These are phyloP conservation scores for Ormyrus nitidulus DNA, from an alignment of 2,888 invertebrate species.

Conservation along the genomic window DNA sequence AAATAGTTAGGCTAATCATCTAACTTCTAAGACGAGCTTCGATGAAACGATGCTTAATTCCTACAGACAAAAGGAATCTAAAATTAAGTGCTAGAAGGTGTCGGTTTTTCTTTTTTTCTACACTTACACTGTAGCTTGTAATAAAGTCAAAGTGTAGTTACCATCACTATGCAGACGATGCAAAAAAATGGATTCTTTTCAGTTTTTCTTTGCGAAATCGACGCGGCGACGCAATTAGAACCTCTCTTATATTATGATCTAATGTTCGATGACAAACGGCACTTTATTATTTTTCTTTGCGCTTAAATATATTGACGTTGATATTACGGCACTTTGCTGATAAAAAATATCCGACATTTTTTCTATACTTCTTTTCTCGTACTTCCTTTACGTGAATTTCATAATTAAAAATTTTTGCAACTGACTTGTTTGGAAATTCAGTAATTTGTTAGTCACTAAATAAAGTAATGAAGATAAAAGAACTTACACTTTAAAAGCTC, in stretches of 20 bases:
- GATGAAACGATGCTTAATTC: conserved; percentile 44
- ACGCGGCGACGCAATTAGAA: conserved; percentile 40
- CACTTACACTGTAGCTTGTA: conserved; percentile 33
- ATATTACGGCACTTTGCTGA: conserved; percentile 52
- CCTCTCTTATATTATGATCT: conserved; percentile 5
- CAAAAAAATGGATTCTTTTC: conserved; percentile 34
- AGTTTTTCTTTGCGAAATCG: conserved; percentile 39
- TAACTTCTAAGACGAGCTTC: conserved; percentile 58
- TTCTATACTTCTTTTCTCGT: not conserved
- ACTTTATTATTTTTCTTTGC: conserved; percentile 39
- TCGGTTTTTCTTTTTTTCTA: conserved; percentile 11
- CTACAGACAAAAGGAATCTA: conserved; percentile 28
- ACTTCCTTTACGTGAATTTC: not conserved
- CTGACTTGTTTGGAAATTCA: too few relatives aligned
- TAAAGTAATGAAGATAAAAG: too few relatives aligned
- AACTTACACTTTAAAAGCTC: too few relatives aligned
- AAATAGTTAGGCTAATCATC: conserved; percentile 57
- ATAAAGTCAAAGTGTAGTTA: conserved; percentile 29
- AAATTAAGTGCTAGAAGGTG: conserved; percentile 26
- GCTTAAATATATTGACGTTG: conserved; percentile 52
- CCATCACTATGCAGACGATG: conserved; percentile 3
- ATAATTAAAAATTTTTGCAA: not conserved
- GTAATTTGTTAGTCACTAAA: too few relatives aligned
- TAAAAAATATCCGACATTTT: conserved; percentile 34
- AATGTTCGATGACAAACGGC: conserved; percentile 47